Evolutionary conservation across 2,888 invertebrate genomes (phyloP), one percentile per base, ranked within the genome.

Genomic region (Chaetogeoica ovagalla): DNA sequence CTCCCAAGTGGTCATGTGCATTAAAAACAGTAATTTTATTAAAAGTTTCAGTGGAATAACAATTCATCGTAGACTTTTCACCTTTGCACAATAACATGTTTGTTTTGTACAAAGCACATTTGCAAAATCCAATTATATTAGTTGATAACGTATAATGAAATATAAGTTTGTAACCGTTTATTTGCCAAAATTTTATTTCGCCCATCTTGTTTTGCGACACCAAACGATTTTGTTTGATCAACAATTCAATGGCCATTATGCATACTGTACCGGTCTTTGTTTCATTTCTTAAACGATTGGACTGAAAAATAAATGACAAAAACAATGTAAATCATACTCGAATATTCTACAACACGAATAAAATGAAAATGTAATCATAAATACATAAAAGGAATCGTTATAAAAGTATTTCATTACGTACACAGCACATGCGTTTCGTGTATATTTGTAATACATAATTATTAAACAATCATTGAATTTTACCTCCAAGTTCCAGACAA

Each of bases 401-500:
- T 8, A n/a, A 57, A 57, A 57, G 19, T 57, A 57, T 57, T 57
- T 57, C 6, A 57, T 8, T 39, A 43, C 8, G 9, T 30, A 30
- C 30, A 30, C 30, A 9, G 43, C 9, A 2, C 0, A 21, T 13
- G 21, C 13, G 30, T 0, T 1, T 43, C n/a, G 7, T 11, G 17
- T 57, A 17, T 8, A 30, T 13, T 19, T 57, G 13, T 15, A 70
- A 21, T 23, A 23, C 43, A 9, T 52, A 52, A 68, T 68, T 19
- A 68, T 68, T 19, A 55, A 68, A 17, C 3, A 4, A 39, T 3
- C 5, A n/a, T 6, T 9, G 8, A 43, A 65, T 84, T 86, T 43
- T 87, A 93, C 93, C 89, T 91, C 90, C 86, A 94, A 88, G 88
- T 94, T 91, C 92, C 93, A 94, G 85, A 92, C 89, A 86, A 92